Evolutionary conservation across 2,797 vertebrate species (phyloP), one percentile per base, ranked within the genome.

Genomic region (Lagodon rhomboides): DNA sequence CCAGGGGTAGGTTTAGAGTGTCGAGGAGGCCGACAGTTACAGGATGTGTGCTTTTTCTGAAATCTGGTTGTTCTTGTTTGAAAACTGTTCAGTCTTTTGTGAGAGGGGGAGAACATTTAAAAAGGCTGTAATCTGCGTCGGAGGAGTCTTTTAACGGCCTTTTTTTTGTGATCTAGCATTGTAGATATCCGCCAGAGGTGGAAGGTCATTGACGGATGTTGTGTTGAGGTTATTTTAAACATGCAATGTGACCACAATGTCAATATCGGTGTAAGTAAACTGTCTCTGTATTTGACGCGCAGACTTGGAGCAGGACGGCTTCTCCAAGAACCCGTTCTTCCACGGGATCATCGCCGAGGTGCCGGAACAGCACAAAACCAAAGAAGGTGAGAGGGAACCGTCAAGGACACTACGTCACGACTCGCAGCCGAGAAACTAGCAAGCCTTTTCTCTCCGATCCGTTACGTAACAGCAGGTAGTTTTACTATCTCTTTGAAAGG

Each of bases 241-340:
- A 9, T 34, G 12, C 41, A 22, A 3, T 51, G 44, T 58, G 30
- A 65, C 11, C 22, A 30, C 18, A 3, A 43, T 50, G 43, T 50
- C 10, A 41, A 46, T 12, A 6, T 38, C 4, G 2, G n/a, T 16
- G 4, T 16, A 22, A 3, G 4, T 46, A 9, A 30, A 44, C 9
- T 4, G 3, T 49, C 1, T 63, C 18, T 70, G 30, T 66, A 3
- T 73, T 54, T 43, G 16, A 7, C 22, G 2, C 7, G 8, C 91
- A 97, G 97, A 91, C n/a, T 89, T 97, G 82, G 94, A 95, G 78
- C 93, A 95, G 73, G 96, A 97, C n/a, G 96, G 96, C 20, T 97
- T 97, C 79, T 94, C 94, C 71, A 94, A 95, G 78, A 95, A 96
- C 64, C 95, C 96, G 1, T 96, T 96, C 75, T 97, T 96, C 80